These are phyloP conservation scores for Ricordea florida DNA, from an alignment of 92 coral and sea anemone genomes.

Conservation along the genomic window DNA sequence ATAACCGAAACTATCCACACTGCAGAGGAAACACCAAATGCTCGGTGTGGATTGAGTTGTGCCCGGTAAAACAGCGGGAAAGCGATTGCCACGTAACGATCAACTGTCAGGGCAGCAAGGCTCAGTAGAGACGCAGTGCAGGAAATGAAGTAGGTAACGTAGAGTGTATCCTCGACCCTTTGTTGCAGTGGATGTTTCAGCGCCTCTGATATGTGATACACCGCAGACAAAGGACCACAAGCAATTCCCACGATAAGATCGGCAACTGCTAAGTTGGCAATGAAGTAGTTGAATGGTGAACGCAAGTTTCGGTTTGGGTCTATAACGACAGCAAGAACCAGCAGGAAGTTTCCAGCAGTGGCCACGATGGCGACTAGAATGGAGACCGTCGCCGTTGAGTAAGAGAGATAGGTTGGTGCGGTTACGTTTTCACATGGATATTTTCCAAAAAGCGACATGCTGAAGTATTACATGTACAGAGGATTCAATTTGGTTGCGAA, in stretches of 20 bases:
- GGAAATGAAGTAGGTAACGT: constrained; percentile 61
- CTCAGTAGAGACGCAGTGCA: constrained; percentile 81
- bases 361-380: constrained; percentile 49
- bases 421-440: constrained; percentile 44
- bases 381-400: constrained; percentile 67
- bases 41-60: constrained; percentile 44
- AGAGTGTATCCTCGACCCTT: constrained; percentile 8
- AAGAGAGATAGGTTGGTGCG: constrained; percentile 72
- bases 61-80: constrained; percentile 66
- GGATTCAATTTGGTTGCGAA: no score
- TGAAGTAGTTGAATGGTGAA: constrained; percentile 78
- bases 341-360: constrained; percentile 76
- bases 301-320: constrained; percentile 79
- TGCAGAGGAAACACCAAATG: constrained; percentile 28
- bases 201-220: constrained; percentile 68
- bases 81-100: constrained; percentile 71
- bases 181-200: neutral
- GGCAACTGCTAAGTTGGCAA: constrained; percentile 78
- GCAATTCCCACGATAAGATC: constrained; percentile 82
- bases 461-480: neutral
- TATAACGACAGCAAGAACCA: constrained; percentile 67
- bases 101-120: constrained; percentile 66
- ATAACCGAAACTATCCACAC: constrained; percentile 71
- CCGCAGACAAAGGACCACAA: constrained; percentile 66
- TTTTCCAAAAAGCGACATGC: constrained; percentile 32